Base-by-base conservation (phyloP, 92 coral and sea anemone species). In the Zoanthus solanderi region DNA sequence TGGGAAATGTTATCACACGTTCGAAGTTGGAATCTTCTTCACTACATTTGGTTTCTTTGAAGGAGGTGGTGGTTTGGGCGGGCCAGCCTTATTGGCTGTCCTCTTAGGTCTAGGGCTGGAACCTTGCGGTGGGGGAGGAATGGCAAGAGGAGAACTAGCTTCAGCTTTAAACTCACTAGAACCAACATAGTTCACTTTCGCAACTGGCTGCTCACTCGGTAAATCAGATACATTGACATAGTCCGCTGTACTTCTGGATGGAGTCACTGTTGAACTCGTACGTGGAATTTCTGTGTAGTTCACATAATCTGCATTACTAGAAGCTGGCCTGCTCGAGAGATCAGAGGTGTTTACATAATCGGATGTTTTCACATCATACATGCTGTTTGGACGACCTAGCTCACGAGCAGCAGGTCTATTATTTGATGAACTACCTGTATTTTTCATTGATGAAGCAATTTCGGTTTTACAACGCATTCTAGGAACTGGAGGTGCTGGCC, bases 381-480 rank as follows among this genome's bases (percentile, higher is more conserved):
- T 78, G 82, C 89, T 89, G 12, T 76, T 79, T 8, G 87, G 88
- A 9, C 87, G 90, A 32, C 37, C 45, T n/a, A 87, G 47, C 50
- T 85, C 93, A 11, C 89, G 94, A 0, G 95, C 85, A 58, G 63
- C 10, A 18, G 95, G 72, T 79, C 94, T 89, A 37, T 17, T 52
- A 78, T 79, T 83, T 0, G 89, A 60, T 7, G 88, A 16, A 78
- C 54, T 44, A 10, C 89, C 96, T 29, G 94, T 93, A 76, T 89
- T 93, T 75, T 66, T 93, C 92, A 95, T 93, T 2, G 98, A 66
- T 8, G 88, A 46, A 14, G 56, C 4, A 71, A 91, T 95, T 84
- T 95, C 96, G 84, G 98, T 95, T 74, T 85, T 86, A 57, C 92
- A 94, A 53, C 96, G 86, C 87, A 88, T 89, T 47, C 98, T 91